Evolutionary conservation across 2,797 vertebrate species (phyloP), one percentile per base, ranked within the genome.

Genomic region (Rhyacichthys aspro): DNA sequence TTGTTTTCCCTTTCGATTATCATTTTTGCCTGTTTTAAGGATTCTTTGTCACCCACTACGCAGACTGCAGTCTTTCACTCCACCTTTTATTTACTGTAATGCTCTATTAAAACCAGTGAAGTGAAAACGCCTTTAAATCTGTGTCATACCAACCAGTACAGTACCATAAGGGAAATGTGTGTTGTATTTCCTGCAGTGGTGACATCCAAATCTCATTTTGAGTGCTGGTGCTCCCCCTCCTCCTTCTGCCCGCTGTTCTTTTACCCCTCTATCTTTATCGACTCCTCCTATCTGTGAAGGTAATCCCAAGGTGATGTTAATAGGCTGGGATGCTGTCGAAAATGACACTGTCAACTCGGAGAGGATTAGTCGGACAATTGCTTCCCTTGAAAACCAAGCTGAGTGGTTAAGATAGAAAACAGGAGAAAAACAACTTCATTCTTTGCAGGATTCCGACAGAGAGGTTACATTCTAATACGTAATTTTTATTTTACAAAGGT

Each of bases 261-360:
- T 7, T 8, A 11, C 17, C 33, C 38, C 41, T 9, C 58, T 8
- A 57, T 56, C 46, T 72, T 71, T 45, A 59, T 70, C 74, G 55
- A 15, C 58, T 63, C 59, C 41, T 68, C 47, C 54, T 76, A 43
- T 57, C 52, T 66, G 47, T 83, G 62, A 83, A 86, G 79, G 87
- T 86, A 87, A 89, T 84, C 82, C 79, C 82, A 86, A 85, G 70
- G 79, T 88, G 79, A 82, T 79, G 70, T 82, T 87, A 83, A 88
- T 83, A 73, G 76, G 44, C 55, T 59, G 59, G 38, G 77, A 73
- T 73, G 58, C 63, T 76, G 75, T 67, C 71, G 70, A 76, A 88
- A 85, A 79, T 68, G 62, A 53, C 56, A n/a, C 74, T 67, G 70
- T 84, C 72, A 82, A 75, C 60, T 78, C 60, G 61, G 37, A 44